Conservation (phyloP, 1,140 invertebrate species). For the Drosophila nikananu region DNA sequence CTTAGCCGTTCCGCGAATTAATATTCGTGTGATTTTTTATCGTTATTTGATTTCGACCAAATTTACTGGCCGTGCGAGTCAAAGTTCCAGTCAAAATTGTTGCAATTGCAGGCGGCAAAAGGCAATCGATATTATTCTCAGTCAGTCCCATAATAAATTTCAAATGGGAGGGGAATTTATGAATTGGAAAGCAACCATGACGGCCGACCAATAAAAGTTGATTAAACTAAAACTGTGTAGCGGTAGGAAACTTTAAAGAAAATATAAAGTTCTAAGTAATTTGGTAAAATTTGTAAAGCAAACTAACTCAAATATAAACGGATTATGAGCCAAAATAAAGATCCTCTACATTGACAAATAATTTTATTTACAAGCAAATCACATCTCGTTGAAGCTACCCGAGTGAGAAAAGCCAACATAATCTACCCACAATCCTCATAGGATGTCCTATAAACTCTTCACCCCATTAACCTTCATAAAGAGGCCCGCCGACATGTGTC, state of each 20-base stretch:
- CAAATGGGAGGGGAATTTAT: neutral
- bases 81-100: constrained; percentile 51
- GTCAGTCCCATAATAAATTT: constrained; percentile 3
- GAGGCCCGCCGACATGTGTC: constrained; percentile 44
- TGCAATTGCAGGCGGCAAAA: constrained; percentile 35
- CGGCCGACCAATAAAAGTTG: neutral
- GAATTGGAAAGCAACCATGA: neutral
- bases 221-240: neutral
- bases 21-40: constrained; percentile 85
- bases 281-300: no score
- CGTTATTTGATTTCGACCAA: constrained; percentile 79
- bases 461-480: constrained; percentile 20
- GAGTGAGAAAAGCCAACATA: neutral
- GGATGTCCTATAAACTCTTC: constrained; percentile 20
- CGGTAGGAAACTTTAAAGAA: no score
- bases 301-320: neutral
- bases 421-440: constrained; percentile 2
- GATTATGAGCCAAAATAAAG: neutral
- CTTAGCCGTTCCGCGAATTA: constrained; percentile 80
- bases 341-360: no score
- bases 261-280: no score
- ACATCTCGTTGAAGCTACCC: neutral
- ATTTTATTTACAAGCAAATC: neutral
- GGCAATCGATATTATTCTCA: neutral
- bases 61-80: constrained; percentile 52